These are phyloP conservation scores for Drosophila ambigua DNA, from an alignment of 1,140 invertebrate genomes.

Conservation along the genomic window DNA sequence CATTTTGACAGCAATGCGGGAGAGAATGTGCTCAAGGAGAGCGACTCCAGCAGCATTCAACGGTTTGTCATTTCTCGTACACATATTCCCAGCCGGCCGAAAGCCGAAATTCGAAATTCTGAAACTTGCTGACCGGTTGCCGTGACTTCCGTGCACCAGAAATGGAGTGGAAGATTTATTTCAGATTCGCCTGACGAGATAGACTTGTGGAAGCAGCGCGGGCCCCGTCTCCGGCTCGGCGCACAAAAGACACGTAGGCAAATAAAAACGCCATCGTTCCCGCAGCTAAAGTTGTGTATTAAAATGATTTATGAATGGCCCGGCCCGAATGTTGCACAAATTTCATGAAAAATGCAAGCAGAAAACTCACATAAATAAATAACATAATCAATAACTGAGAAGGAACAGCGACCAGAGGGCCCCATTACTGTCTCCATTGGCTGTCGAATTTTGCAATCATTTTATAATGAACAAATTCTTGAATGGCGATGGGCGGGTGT, in stretches of 20 bases:
- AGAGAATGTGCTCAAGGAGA: background rate
- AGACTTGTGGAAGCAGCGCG: constrained; percentile 39
- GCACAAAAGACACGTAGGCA: constrained; percentile 72
- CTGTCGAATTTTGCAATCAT: background rate
- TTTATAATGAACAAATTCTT: background rate
- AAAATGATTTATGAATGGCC: constrained; percentile 72
- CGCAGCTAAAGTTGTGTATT: constrained; percentile 55
- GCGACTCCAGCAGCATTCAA: constrained; percentile 1
- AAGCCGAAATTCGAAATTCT: constrained; percentile 5
- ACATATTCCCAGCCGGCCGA: constrained; percentile 1
- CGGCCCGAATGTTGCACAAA: constrained; percentile 38
- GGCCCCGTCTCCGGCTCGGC: background rate
- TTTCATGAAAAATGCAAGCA: constrained; percentile 63
- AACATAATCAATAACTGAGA: constrained; percentile 39
- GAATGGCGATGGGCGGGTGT: background rate
- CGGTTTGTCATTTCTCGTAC: constrained; percentile 52
- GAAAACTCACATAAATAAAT: constrained; percentile 6
- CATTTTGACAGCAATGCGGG: background rate
- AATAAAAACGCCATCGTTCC: constrained; percentile 70
- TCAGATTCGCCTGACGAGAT: constrained; percentile 75
- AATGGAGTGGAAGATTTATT: constrained; percentile 75
- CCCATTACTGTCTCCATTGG: too few relatives aligned
- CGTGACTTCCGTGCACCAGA: constrained; percentile 75
- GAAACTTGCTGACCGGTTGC: constrained; percentile 51
- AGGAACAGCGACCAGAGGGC: background rate